A percentile compares a stretch with the other conserved stretches of the same genome.
Conservation (phyloP, 2,113 vertebrate genomes). For the Ciconia boyciana region DNA sequence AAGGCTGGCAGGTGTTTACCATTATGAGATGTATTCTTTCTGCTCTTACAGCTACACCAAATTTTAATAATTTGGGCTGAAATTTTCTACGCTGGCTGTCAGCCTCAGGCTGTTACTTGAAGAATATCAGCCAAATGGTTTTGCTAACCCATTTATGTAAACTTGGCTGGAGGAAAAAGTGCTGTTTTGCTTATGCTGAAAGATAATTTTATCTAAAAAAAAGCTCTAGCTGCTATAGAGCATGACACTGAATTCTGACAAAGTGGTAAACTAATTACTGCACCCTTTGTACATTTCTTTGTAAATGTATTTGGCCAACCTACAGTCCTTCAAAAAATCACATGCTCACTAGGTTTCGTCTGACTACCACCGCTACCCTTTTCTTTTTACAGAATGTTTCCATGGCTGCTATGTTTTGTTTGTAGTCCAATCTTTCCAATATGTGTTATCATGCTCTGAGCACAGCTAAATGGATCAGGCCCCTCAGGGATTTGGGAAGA, state of each 20-base stretch:
- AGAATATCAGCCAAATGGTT: conserved; percentile 11
- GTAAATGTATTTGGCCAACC: not conserved
- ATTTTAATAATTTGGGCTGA: conserved; percentile 9
- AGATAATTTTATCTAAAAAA: not conserved
- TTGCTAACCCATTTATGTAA: conserved; percentile 15
- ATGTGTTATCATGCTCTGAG: not conserved
- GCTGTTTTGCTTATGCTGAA: not conserved
- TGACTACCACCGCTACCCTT: not conserved
- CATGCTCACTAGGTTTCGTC: not conserved
- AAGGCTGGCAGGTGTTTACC: not conserved
- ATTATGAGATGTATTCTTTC: not conserved
- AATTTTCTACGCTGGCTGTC: conserved; percentile 19
- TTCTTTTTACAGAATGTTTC: not conserved
- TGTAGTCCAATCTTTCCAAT: not conserved
- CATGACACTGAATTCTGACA: not conserved
- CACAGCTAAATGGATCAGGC: conserved; percentile 2
- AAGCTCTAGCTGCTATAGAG: not conserved
- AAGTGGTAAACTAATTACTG: not conserved
- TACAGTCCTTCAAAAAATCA: not conserved
- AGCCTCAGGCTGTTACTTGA: not conserved
- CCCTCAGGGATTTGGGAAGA: not conserved
- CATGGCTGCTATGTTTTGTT: not conserved
- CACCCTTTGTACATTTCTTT: not conserved
- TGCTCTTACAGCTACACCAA: not conserved
- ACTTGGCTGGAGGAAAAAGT: not conserved